These are phyloP conservation scores for Diadophis punctatus DNA, from an alignment of 2,113 vertebrate genomes.

Conservation along the genomic window DNA sequence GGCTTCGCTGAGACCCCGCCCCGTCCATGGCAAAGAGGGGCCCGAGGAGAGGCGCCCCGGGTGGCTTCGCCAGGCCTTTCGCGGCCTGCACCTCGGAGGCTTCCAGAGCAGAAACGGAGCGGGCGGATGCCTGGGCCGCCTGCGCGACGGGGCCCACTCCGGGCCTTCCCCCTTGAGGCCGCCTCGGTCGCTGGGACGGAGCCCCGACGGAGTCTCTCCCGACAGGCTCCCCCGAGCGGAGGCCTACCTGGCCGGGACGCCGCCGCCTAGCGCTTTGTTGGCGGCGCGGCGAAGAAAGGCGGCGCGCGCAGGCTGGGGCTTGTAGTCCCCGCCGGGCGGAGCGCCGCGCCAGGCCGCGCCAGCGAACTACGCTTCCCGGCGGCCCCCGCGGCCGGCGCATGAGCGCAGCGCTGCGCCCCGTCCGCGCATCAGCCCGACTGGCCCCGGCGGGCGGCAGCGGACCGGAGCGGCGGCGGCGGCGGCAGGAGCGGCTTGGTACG, in stretches of 20 bases:
- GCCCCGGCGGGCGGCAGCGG: constrained; percentile 71
- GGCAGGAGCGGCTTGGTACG: neutral
- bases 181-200: neutral
- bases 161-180: neutral
- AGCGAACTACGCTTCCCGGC: constrained; percentile 78
- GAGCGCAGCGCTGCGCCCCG: constrained; percentile 74
- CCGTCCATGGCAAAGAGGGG: no score
- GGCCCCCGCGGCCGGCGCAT: constrained; percentile 75
- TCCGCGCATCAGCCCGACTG: neutral
- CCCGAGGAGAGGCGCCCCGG: neutral
- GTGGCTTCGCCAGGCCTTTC: neutral
- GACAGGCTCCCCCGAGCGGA: neutral
- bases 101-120: neutral
- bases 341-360: neutral
- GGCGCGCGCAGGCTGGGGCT: constrained; percentile 53
- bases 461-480: constrained; percentile 70
- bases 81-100: neutral
- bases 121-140: no score
- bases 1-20: neutral
- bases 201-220: no score
- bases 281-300: neutral
- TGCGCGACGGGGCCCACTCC: no score
- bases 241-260: neutral
- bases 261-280: neutral
- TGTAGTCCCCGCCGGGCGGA: constrained; percentile 63